Evolutionary conservation across 2,113 vertebrate genomes (phyloP).

Genomic region (Stigmatopora nigra): DNA sequence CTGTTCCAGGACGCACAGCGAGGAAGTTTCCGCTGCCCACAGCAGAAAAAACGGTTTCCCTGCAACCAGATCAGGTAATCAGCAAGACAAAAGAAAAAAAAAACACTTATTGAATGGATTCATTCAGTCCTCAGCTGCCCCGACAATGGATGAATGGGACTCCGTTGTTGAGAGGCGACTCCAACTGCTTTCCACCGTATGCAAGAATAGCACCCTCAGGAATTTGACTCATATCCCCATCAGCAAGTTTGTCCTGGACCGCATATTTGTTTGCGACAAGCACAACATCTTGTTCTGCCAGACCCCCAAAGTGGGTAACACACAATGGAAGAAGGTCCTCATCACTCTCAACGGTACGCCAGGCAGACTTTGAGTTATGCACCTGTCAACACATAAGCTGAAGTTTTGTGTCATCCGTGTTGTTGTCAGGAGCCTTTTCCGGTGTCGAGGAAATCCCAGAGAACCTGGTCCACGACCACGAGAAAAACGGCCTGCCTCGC

Average conservation of each 20-base stretch:
- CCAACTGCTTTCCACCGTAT: constrained; percentile 76
- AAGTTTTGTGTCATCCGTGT: neutral
- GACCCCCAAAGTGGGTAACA: constrained; percentile 98
- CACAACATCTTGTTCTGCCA: constrained; percentile 97
- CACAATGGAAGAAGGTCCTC: constrained; percentile 98
- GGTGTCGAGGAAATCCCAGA: constrained; percentile 91
- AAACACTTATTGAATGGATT: neutral
- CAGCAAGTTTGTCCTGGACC: constrained; percentile 91
- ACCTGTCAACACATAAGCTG: neutral
- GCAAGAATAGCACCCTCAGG: constrained; percentile 75
- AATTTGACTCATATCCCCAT: constrained; percentile 83
- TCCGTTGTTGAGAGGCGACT: constrained; percentile 71
- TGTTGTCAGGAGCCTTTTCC: constrained; percentile 76
- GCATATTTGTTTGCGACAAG: constrained; percentile 97
- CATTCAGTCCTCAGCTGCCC: constrained; percentile 67
- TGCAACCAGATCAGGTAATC: constrained; percentile 71
- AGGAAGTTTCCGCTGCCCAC: constrained; percentile 44
- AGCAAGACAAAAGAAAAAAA: neutral
- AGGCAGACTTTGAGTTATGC: neutral
- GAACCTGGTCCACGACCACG: constrained; percentile 88
- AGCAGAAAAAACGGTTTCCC: constrained; percentile 55
- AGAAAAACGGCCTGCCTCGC: constrained; percentile 91
- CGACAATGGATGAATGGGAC: constrained; percentile 60
- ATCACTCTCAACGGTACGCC: constrained; percentile 89
- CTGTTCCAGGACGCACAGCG: constrained; percentile 67